phyloP scores from a whole-genome alignment of 2,113 vertebrate species.

The Pomatostomus ruficeps region DNA sequence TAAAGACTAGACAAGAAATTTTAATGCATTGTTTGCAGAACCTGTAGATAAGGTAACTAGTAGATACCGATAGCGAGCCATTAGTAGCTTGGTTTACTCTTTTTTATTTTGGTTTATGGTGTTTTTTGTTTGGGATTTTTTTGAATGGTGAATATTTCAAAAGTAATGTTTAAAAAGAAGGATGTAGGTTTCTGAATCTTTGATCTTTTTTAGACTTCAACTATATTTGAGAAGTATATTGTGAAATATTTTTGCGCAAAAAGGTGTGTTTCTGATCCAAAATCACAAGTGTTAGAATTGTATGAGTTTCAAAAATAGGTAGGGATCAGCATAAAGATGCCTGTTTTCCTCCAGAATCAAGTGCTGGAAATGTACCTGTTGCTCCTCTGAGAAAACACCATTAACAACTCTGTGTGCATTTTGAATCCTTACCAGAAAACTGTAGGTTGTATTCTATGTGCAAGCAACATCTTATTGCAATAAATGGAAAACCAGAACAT shows the following conservation, averaged over 20 bases:
- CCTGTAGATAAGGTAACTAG: not conserved
- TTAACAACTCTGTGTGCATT: not conserved
- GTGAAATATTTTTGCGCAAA: not conserved
- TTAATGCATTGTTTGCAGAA: not conserved
- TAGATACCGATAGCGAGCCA: not conserved
- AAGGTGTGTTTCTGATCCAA: not conserved
- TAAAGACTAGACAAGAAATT: not conserved
- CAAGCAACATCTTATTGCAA: not conserved
- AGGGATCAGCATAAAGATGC: not conserved
- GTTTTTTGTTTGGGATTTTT: not conserved
- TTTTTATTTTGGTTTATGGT: not conserved
- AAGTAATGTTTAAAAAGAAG: not conserved
- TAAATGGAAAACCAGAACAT: not conserved
- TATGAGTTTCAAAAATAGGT: not conserved
- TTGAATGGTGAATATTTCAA: not conserved
- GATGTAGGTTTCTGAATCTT: not conserved
- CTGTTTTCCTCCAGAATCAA: not conserved
- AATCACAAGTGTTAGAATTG: not conserved
- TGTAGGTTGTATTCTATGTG: not conserved
- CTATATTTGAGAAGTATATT: not conserved
- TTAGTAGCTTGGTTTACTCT: not conserved
- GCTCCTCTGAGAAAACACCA: not conserved
- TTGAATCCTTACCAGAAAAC: not conserved
- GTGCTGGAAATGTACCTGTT: not conserved
- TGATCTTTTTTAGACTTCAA: not conserved